phyloP scores from a whole-genome alignment of 2,113 vertebrate genomes.

The Ivindomyrus marchei region DNA sequence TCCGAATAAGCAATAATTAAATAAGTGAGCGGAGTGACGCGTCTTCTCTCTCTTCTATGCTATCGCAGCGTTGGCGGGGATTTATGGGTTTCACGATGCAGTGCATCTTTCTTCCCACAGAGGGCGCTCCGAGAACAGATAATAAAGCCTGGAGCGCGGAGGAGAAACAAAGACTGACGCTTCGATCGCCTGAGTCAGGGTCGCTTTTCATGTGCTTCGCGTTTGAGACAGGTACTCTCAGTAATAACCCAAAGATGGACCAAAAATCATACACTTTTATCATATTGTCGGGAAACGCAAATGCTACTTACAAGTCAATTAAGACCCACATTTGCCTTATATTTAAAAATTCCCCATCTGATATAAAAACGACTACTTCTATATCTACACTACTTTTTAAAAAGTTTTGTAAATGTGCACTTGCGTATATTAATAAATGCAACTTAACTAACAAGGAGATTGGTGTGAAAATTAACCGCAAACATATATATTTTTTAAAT shows the following conservation, averaged over 20 bases:
- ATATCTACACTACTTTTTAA: not conserved
- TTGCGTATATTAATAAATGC: not conserved
- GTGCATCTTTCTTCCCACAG: not conserved
- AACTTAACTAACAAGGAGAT: not conserved
- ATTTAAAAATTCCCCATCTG: not conserved
- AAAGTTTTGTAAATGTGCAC: not conserved
- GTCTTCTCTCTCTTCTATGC: not conserved
- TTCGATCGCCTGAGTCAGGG: not conserved
- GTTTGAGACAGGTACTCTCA: not conserved
- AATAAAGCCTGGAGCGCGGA: not conserved
- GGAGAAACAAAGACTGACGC: not conserved
- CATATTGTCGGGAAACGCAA: not conserved
- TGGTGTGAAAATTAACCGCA: not conserved
- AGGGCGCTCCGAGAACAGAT: conserved; percentile 1
- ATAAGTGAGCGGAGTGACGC: not conserved
- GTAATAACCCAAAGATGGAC: not conserved
- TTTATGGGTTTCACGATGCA: not conserved
- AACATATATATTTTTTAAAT: not conserved
- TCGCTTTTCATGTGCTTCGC: not conserved
- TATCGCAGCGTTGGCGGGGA: not conserved
- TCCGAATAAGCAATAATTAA: not conserved
- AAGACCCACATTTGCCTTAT: not conserved
- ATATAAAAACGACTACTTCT: not conserved
- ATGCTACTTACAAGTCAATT: not conserved
- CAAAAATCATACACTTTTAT: not conserved